Percentiles rank a stretch among this genome's conserved stretches.
phyloP scores from a whole-genome alignment of 2,888 invertebrate species.

The Leptopterna dolabrata region DNA sequence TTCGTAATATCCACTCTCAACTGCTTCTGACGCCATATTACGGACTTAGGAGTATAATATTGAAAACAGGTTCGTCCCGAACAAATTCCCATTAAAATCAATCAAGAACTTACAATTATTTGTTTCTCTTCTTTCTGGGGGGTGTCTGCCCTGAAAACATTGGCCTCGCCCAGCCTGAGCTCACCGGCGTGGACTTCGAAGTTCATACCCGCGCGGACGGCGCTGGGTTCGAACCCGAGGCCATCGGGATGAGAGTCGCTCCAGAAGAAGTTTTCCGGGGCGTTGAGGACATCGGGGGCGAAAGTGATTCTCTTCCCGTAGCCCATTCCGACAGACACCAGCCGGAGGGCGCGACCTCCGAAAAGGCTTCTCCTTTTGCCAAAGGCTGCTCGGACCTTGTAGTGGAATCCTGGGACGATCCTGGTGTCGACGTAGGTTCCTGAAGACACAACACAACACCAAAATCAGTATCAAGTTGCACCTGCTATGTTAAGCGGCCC shows the following conservation, averaged over 20 bases:
- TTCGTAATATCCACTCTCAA: no score
- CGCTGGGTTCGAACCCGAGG: conserved; percentile 76
- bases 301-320: conserved; percentile 82
- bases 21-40: no score
- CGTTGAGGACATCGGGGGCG: conserved; percentile 72
- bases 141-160: conserved; percentile 76
- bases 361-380: conserved; percentile 74
- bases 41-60: no score
- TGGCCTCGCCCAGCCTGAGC: conserved; percentile 75
- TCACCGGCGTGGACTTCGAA: conserved; percentile 74
- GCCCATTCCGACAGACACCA: conserved; percentile 78
- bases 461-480: neutral
- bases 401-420: conserved; percentile 79
- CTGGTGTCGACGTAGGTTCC: conserved; percentile 80
- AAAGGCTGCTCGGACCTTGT: conserved; percentile 77
- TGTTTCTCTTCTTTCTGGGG: conserved; percentile 77
- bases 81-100: no score
- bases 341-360: conserved; percentile 73
- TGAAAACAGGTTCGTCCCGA: no score
- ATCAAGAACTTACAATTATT: conserved; percentile 68
- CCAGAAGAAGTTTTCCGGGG: conserved; percentile 76
- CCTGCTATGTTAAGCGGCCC: no score
- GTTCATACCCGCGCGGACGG: conserved; percentile 75
- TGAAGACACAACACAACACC: conserved; percentile 64
- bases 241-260: conserved; percentile 82